Conservation (phyloP, 2,888 invertebrate genomes). For the Heliconius erato region DNA sequence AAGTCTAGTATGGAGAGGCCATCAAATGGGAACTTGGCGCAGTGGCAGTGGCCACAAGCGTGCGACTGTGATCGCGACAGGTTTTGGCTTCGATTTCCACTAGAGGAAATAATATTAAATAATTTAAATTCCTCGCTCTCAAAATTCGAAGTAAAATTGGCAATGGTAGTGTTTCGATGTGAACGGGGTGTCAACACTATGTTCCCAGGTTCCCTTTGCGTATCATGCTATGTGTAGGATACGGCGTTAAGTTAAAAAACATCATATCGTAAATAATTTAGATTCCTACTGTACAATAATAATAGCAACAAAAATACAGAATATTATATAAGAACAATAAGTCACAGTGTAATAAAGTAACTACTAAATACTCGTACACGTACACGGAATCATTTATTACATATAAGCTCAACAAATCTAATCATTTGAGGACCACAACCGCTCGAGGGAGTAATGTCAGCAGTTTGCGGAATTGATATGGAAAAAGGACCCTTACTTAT, state of each 20-base stretch:
- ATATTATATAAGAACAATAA: not conserved
- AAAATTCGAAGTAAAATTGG: too few relatives aligned
- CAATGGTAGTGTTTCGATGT: too few relatives aligned
- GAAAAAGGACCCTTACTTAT: not conserved
- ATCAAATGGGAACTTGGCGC: too few relatives aligned
- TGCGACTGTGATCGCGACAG: too few relatives aligned
- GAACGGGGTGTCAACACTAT: too few relatives aligned
- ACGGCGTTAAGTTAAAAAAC: not conserved
- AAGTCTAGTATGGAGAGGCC: too few relatives aligned
- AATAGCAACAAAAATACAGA: not conserved
- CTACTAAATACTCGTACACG: not conserved
- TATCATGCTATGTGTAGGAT: not conserved
- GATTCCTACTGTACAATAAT: not conserved
- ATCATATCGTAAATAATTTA: not conserved
- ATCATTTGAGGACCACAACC: not conserved
- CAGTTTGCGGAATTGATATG: not conserved
- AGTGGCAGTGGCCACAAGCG: too few relatives aligned
- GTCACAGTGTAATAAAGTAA: not conserved
- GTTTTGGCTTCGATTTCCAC: too few relatives aligned
- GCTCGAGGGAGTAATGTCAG: slow-evolving; percentile 15
- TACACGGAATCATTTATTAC: not conserved
- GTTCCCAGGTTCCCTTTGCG: too few relatives aligned
- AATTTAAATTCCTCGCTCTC: too few relatives aligned
- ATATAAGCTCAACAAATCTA: not conserved
- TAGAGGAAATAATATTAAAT: too few relatives aligned